Evolutionary conservation across 2,888 invertebrate species (phyloP), one percentile per base, ranked within the genome.

Genomic region (Netelia melanura): DNA sequence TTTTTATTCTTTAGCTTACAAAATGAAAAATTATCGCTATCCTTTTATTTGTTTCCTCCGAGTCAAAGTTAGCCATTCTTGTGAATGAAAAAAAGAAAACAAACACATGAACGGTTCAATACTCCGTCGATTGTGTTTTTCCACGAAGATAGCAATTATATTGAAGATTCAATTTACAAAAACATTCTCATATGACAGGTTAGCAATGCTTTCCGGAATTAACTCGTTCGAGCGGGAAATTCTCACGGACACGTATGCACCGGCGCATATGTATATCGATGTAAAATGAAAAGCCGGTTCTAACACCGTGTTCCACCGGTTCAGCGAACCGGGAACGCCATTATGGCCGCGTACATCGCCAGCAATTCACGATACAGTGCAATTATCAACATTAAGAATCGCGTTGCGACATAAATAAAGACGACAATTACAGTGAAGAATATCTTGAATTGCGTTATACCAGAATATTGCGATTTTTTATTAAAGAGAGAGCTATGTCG

Each of bases 321-420:
- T 64, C 71, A 25, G 74, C 62, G 82, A 75, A 85, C 85, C 82
- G 82, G 75, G 82, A n/a, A 71, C 79, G 82, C 85, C 85, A 85
- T 83, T 82, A 85, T 85, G 79, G 85, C 82, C 43, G 82, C 71
- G 10, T 30, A 81, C 54, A 62, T 23, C 72, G 71, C 79, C 43
- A 70, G 71, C 44, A 52, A 64, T 62, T 58, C 64, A 71, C 67
- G 30, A 68, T 44, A 56, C 21, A 21, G 70, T 72, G 38, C 68
- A 64, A 81, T 62, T 56, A 68, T 77, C 54, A 17, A 43, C 61
- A 54, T 54, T 58, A 21, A 58, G 17, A 58, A 58, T 58, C n/a
- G 2, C 23, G 8, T 9, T 58, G 17, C 21, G 58, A 58, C 21
- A 8, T 48, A 48, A 48, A 48, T 48, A 48, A 48, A 11, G 38